phyloP scores from a whole-genome alignment of 2,797 vertebrate genomes.

The Lithobates sylvaticus region DNA sequence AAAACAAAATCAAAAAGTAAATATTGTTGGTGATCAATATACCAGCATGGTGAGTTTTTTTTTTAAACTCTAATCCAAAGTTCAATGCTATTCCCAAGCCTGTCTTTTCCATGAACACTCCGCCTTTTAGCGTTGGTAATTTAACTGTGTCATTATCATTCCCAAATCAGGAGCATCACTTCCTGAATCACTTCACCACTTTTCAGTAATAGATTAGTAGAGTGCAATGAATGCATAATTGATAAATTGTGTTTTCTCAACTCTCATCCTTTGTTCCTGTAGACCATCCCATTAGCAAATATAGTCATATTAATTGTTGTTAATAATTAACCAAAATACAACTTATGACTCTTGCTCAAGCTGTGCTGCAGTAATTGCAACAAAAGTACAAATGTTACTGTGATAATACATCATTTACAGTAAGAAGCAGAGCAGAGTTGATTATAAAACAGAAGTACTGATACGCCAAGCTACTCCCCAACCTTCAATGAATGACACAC shows the following conservation, averaged over 20 bases:
- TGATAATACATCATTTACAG: neutral
- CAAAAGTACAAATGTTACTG: neutral
- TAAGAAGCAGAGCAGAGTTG: neutral
- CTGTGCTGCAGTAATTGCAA: constrained; percentile 25
- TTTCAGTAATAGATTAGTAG: constrained; percentile 44
- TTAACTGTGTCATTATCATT: constrained; percentile 28
- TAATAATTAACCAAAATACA: constrained; percentile 51
- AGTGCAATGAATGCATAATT: constrained; percentile 48
- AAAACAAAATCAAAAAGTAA: neutral
- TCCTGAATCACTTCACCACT: constrained; percentile 49
- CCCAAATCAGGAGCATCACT: constrained; percentile 37
- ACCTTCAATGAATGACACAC: too few relatives aligned
- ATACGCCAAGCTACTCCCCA: too few relatives aligned
- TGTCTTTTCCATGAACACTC: neutral
- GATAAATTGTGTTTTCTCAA: constrained; percentile 28
- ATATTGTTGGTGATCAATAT: neutral
- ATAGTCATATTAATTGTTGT: constrained; percentile 42
- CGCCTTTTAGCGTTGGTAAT: constrained; percentile 4
- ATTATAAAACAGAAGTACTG: neutral
- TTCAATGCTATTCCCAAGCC: neutral
- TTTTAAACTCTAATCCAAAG: neutral
- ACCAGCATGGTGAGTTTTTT: neutral
- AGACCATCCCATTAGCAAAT: constrained; percentile 37
- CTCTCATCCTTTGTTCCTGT: constrained; percentile 32
- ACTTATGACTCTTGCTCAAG: neutral